Percentiles rank a stretch among this genome's conserved stretches.
Evolutionary conservation across 2,888 invertebrate species (phyloP).

Genomic region (Drosophila anomelani): DNA sequence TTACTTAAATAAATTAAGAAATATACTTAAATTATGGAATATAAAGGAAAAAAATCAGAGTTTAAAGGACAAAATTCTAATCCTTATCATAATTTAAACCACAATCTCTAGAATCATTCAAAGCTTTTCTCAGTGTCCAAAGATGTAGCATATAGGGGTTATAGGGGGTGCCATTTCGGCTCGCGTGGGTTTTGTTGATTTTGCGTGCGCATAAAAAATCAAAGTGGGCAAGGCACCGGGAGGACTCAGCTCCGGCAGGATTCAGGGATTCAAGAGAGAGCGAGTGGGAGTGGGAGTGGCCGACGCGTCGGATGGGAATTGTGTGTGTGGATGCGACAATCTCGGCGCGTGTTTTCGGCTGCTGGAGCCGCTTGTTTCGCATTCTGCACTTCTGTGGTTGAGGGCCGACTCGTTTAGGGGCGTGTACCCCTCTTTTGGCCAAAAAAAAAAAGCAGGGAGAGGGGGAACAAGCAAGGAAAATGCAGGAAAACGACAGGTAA

Average conservation of each 20-base stretch:
- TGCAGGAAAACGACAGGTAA: background rate
- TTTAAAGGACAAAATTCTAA: no score
- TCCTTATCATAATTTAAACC: background rate
- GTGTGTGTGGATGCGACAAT: slow-evolving; percentile 40
- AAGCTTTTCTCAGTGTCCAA: slow-evolving; percentile 7
- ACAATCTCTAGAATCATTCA: background rate
- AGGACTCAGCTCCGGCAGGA: slow-evolving; percentile 1
- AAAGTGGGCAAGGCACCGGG: slow-evolving; percentile 23
- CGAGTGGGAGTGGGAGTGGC: background rate
- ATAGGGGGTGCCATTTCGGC: slow-evolving; percentile 46
- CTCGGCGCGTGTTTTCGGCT: slow-evolving; percentile 46
- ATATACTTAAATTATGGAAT: no score
- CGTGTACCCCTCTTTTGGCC: slow-evolving; percentile 56
- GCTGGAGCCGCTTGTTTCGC: slow-evolving; percentile 62
- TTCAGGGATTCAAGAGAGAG: slow-evolving; percentile 11
- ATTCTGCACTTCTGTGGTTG: slow-evolving; percentile 73
- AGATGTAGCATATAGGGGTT: slow-evolving; percentile 16
- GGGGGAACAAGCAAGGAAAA: background rate
- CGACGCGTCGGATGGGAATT: background rate
- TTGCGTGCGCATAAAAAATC: slow-evolving; percentile 61
- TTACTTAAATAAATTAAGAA: no score
- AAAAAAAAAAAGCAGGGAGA: background rate
- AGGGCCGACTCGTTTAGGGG: slow-evolving; percentile 73
- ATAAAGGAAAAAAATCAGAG: no score
- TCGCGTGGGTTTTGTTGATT: slow-evolving; percentile 72